Evolutionary conservation across 2,113 vertebrate species (phyloP), one percentile per base, ranked within the genome.

Genomic region (Isichthys henryi): DNA sequence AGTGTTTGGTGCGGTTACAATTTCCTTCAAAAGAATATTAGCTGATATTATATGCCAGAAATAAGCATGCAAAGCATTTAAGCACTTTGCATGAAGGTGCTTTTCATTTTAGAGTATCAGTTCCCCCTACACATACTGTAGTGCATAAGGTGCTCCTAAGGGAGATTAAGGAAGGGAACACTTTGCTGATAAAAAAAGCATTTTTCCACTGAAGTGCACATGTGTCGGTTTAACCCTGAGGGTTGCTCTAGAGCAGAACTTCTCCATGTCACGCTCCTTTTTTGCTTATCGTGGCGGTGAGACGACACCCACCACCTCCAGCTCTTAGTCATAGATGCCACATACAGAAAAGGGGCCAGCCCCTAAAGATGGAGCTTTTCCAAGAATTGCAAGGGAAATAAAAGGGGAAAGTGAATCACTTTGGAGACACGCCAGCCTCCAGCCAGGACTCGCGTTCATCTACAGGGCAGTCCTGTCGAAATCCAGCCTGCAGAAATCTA

Each of bases 241-340:
- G 74, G 35, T 39, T 70, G 46, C 19, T 35, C 21, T 1, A 5
- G 21, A 86, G 45, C 35, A 19, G 27, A 39, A 58, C 50, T 50
- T 27, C 15, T 17, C 88, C 70, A 50, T 53, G 17, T 39, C n/a
- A 49, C 62, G 45, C 31, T 46, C 53, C 11, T 48, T 43, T 48
- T n/a, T 11, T n/a, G 39, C 49, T 88, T 89, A 90, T 90, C 89
- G 15, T 8, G 6, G 50, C 7, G 74, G 45, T 0, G 52, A 46
- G 19, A 21, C 58, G 48, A 62, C 83, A 58, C 89, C 87, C 89
- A 88, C 87, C 62, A 5, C 89, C 87, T 66, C 53, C 89, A 23
- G 23, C 27, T 62, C 66, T 84, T 66, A 89, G 43, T 87, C 87
- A 88, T 77, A 89, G 70, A 70, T 86, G 88, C 90, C 90, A 88